Conservation (phyloP, 2,113 vertebrate genomes). For the Perccottus glenii region DNA sequence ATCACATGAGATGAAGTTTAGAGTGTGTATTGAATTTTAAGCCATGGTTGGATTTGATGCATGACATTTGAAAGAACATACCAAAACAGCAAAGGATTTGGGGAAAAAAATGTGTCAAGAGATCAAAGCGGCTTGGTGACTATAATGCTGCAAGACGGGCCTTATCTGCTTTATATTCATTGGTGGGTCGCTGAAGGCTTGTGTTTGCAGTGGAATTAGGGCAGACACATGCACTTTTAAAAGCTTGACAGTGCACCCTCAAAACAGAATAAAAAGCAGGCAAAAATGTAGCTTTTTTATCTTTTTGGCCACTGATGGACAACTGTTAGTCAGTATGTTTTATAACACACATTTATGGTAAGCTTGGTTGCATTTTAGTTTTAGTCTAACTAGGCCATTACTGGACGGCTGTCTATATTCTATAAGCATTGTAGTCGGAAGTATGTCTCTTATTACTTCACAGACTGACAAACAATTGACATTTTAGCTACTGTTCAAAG, state of each 20-base stretch:
- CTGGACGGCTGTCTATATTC: neutral
- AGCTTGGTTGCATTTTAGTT: neutral
- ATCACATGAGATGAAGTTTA: constrained; percentile 1
- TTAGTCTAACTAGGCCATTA: neutral
- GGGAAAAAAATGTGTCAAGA: constrained; percentile 24
- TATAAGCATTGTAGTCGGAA: neutral
- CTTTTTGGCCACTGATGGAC: constrained; percentile 30
- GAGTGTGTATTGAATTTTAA: neutral
- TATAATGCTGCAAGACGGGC: constrained; percentile 12
- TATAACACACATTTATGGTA: too few relatives aligned
- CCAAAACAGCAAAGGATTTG: constrained; percentile 28
- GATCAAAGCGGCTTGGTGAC: constrained; percentile 16
- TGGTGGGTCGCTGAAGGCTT: neutral
- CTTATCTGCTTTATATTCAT: constrained; percentile 10
- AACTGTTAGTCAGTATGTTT: constrained; percentile 28
- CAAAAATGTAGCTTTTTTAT: constrained; percentile 9
- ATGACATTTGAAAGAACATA: constrained; percentile 13
- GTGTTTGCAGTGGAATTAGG: neutral
- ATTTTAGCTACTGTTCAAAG: too few relatives aligned
- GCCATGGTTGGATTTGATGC: constrained; percentile 21
- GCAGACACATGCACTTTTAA: neutral
- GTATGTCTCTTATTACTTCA: neutral
- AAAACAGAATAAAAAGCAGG: constrained; percentile 11
- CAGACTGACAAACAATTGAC: too few relatives aligned
- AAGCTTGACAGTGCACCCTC: neutral